Evolutionary conservation across 2,888 invertebrate species (phyloP).

Genomic region (Pammene fasciana): DNA sequence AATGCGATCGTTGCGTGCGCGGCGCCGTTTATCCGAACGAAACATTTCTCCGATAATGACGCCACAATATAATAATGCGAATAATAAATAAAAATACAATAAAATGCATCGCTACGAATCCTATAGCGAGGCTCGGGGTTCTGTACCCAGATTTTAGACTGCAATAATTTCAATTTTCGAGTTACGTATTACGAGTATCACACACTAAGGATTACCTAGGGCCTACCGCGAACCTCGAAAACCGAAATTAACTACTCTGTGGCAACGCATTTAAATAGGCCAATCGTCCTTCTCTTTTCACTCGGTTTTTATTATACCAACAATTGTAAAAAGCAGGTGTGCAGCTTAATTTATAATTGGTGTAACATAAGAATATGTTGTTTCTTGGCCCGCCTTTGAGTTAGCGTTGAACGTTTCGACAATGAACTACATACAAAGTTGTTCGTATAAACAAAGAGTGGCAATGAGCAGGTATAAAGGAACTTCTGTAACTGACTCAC

Average conservation of each 20-base stretch:
- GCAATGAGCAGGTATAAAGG: slow-evolving; percentile 29
- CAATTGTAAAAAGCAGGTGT: not conserved
- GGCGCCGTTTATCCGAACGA: slow-evolving; percentile 81
- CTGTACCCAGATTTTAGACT: slow-evolving; percentile 14
- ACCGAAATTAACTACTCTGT: too few relatives aligned
- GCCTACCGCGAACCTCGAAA: too few relatives aligned
- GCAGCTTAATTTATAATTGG: too few relatives aligned
- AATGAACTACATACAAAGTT: slow-evolving; percentile 34
- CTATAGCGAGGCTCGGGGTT: slow-evolving; percentile 16
- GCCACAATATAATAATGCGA: slow-evolving; percentile 84
- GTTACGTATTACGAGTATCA: too few relatives aligned
- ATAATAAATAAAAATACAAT: slow-evolving; percentile 74
- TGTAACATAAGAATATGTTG: too few relatives aligned
- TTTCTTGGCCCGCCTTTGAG: slow-evolving; percentile 1
- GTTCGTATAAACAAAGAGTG: slow-evolving; percentile 28
- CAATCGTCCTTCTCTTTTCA: too few relatives aligned
- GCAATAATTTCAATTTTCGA: not conserved
- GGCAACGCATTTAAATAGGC: too few relatives aligned
- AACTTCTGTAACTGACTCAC: slow-evolving; percentile 14
- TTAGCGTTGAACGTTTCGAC: slow-evolving; percentile 31
- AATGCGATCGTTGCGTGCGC: slow-evolving; percentile 74
- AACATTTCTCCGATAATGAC: slow-evolving; percentile 84
- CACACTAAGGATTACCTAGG: too few relatives aligned
- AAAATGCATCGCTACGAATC: slow-evolving; percentile 34
- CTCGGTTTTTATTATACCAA: not conserved